Percentiles rank a stretch among this genome's conserved stretches.
These are phyloP conservation scores for Deladenus siricidicola DNA, from an alignment of 2,888 invertebrate species.

Conservation along the genomic window DNA sequence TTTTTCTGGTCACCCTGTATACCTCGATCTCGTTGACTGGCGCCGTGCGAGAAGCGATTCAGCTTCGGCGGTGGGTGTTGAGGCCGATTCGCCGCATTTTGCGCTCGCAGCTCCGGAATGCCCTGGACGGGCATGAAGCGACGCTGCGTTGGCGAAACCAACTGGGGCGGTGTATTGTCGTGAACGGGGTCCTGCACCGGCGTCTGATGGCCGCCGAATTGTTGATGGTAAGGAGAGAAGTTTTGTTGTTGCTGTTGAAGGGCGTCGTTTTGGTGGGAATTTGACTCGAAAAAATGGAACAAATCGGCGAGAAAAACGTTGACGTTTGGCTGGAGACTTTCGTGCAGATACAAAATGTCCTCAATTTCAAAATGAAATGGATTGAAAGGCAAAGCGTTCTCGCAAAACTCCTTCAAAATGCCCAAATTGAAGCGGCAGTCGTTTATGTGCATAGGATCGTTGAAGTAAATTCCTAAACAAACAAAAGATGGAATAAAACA, in stretches of 20 bases:
- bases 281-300: slow-evolving; percentile 54
- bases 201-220: too few relatives aligned
- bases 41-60: slow-evolving; percentile 9
- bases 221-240: too few relatives aligned
- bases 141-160: slow-evolving; percentile 34
- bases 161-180: too few relatives aligned
- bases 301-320: slow-evolving; percentile 54
- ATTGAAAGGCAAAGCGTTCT: slow-evolving; percentile 47
- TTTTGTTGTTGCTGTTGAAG: not conserved
- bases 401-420: slow-evolving; percentile 43
- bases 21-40: slow-evolving; percentile 27
- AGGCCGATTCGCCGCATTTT: slow-evolving; percentile 39
- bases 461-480: slow-evolving; percentile 55
- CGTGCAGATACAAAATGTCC: slow-evolving; percentile 56
- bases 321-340: slow-evolving; percentile 26
- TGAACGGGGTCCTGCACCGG: not conserved
- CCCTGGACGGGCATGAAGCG: slow-evolving; percentile 45
- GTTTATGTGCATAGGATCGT: slow-evolving; percentile 54
- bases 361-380: slow-evolving; percentile 56
- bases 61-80: slow-evolving; percentile 37
- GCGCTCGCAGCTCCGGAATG: slow-evolving; percentile 45
- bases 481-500: too few relatives aligned
- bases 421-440: slow-evolving; percentile 57
- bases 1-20: too few relatives aligned
- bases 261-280: not conserved